phyloP scores from a whole-genome alignment of 2,888 invertebrate genomes.

The Cosmopolites sordidus region DNA sequence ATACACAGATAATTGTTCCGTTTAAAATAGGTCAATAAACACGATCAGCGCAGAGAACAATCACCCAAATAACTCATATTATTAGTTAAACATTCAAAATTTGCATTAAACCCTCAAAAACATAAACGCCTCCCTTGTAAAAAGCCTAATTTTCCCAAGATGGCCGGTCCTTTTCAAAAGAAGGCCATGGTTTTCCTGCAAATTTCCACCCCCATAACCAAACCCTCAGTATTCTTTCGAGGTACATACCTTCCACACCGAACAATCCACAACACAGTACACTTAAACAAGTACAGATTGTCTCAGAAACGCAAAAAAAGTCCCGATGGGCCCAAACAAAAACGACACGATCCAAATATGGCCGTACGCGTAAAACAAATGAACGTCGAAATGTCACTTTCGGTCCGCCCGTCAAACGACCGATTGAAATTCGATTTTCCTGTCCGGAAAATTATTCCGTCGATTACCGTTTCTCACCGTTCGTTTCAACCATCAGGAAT shows the following conservation, averaged over 20 bases:
- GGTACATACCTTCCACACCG: conserved; percentile 12
- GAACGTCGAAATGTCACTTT: conserved; percentile 16
- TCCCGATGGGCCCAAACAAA: conserved; percentile 12
- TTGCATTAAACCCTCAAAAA: background rate
- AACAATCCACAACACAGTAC: conserved; percentile 10
- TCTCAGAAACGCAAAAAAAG: no score
- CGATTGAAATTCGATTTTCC: no score
- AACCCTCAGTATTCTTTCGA: background rate
- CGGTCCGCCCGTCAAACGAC: background rate
- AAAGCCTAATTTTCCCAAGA: conserved; percentile 21
- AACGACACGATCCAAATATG: conserved; percentile 24
- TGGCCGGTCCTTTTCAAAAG: conserved; percentile 20
- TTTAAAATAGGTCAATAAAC: no score
- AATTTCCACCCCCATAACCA: background rate
- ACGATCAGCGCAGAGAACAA: no score
- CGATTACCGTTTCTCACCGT: no score
- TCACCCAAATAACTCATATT: no score
- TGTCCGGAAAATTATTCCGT: no score
- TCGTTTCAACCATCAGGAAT: no score
- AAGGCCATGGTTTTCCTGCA: conserved; percentile 9
- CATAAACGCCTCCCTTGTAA: conserved; percentile 15
- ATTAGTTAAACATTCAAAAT: background rate
- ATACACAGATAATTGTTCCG: no score
- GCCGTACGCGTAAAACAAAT: conserved; percentile 21
- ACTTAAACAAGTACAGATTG: no score